Base-by-base conservation (phyloP, 2,113 vertebrate species). In the Etheostoma spectabile region DNA sequence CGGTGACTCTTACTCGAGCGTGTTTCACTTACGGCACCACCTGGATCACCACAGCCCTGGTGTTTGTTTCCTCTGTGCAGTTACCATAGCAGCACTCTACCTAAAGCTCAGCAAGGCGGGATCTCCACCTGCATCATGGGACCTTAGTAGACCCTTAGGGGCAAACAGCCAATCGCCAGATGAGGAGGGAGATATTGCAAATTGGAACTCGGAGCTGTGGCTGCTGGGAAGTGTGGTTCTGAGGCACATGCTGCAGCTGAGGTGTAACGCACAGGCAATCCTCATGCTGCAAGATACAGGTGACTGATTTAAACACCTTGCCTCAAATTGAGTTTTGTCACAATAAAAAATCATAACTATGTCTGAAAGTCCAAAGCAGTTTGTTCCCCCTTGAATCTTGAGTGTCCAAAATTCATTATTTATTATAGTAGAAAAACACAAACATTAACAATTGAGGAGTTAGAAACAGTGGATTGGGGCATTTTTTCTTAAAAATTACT, bases 181-280 rank as follows among this genome's bases (percentile, higher is more conserved):
- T 0, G 14, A 74, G 46, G 67, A 76, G 53, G 82, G 27, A 72
- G 79, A 21, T 0, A 11, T 14, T 0, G 1, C 49, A 22, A 82
- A 60, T 0, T 74, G 86, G 85, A 86, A 73, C 73, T 72, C 89
- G 4, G 94, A 95, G 79, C 74, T 92, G 83, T 91, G 84, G 80
- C 38, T 92, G 27, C 77, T 97, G 90, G 98, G 96, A 91, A 94
- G 95, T 87, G 95, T 95, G 0, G 94, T 96, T 91, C 93, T 99
- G 85, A 96, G 95, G 57, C 98, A 99, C 33, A 1, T 97, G 83
- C 82, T 99, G 72, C 98, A 99, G 90, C 95, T 99, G 10, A 95
- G 95, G 5, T 98, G 97, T 72, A 99, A 99, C 1, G 96, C 97
- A 4, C 98, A 99, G 90, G 98, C 97, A 0, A 85, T 99, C 80